Base-by-base conservation (phyloP, 2,797 vertebrate genomes). In the Cottoperca gobio region DNA sequence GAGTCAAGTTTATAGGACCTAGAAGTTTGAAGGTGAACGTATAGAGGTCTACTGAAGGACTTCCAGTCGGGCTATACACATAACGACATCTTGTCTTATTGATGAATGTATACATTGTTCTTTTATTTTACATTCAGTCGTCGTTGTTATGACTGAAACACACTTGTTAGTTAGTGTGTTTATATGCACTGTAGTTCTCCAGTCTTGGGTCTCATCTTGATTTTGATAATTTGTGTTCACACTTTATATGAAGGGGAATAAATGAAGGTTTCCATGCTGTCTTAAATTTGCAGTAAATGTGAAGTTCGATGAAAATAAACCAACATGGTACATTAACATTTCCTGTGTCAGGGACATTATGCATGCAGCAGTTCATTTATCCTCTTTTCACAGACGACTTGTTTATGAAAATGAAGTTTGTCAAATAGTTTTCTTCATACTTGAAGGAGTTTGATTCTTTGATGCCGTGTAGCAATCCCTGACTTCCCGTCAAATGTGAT, bases 401-500 rank as follows among this genome's bases (percentile, higher is more conserved):
- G 31, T 50, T 43, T 3, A 3, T 24, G 8, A 50, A n/a, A 65
- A 39, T 35, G 24, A 52, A 63, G 58, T 65, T 28, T 39, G 26
- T 57, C 12, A 4, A 55, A 50, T 55, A 21, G 55, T 74, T 79
- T 39, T 46, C 35, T 48, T 72, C 64, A 40, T 13, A 53, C 55
- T 60, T 67, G 65, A 71, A 52, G 43, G 55, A 61, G 9, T 78
- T 76, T 78, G 65, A 72, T 79, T 75, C 35, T n/a, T n/a, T n/a
- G n/a, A 65, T 9, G 50, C 40, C 60, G 46, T 62, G 55, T 16
- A 59, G 52, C 17, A 4, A 28, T 26, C 57, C 37, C 45, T 42
- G 42, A 45, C 45, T 42, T 11, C 21, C 40, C 0, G 8, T 73
- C 70, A 53, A 2, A 69, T 65, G 54, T 70, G 77, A 78, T 43